Conservation (phyloP, 1,140 invertebrate species). For the Euwallacea similis region DNA sequence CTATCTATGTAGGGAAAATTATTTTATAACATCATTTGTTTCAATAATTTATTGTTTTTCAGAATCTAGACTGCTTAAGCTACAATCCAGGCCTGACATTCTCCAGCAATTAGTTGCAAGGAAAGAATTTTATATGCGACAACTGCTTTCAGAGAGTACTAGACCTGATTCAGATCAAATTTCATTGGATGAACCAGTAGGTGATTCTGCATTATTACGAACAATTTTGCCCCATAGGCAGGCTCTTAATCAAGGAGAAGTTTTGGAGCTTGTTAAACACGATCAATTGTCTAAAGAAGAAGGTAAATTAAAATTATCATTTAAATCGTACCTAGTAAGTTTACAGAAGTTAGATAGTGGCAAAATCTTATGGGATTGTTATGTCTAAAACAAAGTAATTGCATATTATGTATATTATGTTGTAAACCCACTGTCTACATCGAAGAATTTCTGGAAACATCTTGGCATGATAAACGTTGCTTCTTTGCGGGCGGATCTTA, state of each 20-base stretch:
- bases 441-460: no score
- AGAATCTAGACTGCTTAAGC: slow-evolving; percentile 57
- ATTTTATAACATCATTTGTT: no score
- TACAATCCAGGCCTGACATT: slow-evolving; percentile 55
- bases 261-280: slow-evolving; percentile 56
- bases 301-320: not conserved
- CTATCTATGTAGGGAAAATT: no score
- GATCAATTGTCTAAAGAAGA: slow-evolving; percentile 51
- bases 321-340: no score
- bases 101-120: slow-evolving; percentile 56
- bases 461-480: no score
- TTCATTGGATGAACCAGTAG: slow-evolving; percentile 52
- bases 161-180: not conserved
- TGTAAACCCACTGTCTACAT: no score
- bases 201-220: slow-evolving; percentile 51
- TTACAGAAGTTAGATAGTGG: no score
- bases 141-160: slow-evolving; percentile 47
- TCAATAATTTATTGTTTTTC: not conserved
- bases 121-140: slow-evolving; percentile 55
- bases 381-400: no score
- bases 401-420: no score
- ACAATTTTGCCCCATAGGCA: slow-evolving; percentile 55
- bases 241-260: slow-evolving; percentile 56
- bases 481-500: no score
- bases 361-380: no score